Conservation (phyloP, 2,113 vertebrate genomes). For the Halcyon malimbica region DNA sequence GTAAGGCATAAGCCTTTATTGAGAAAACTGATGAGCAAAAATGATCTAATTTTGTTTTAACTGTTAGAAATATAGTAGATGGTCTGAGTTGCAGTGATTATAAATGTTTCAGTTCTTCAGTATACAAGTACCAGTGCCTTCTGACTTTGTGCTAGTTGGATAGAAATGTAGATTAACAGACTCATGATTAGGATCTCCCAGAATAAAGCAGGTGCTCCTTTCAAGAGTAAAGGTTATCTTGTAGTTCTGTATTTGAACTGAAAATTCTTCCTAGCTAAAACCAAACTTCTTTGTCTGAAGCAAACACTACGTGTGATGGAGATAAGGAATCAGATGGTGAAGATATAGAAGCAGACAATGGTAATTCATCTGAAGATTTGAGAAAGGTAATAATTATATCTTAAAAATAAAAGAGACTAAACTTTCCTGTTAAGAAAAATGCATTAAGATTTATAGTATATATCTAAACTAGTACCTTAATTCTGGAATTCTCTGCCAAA, state of each 20-base stretch:
- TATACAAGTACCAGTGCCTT: neutral
- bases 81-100: neutral
- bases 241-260: neutral
- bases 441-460: fast-evolving
- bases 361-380: slow-evolving; percentile 90
- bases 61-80: neutral
- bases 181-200: neutral
- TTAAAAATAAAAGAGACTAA: neutral
- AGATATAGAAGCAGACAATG: slow-evolving; percentile 84
- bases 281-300: slow-evolving; percentile 65
- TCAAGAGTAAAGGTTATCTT: neutral
- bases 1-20: neutral
- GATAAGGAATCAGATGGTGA: slow-evolving; percentile 95
- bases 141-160: neutral
- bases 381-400: slow-evolving; percentile 82
- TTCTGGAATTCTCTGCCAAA: neutral
- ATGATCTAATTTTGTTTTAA: neutral
- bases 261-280: neutral
- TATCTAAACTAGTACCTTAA: neutral
- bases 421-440: neutral
- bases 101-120: neutral
- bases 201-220: neutral
- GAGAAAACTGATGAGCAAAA: neutral
- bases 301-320: slow-evolving; percentile 91
- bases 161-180: neutral